phyloP scores from a whole-genome alignment of 2,888 invertebrate genomes.

The Clusia tigrina region DNA sequence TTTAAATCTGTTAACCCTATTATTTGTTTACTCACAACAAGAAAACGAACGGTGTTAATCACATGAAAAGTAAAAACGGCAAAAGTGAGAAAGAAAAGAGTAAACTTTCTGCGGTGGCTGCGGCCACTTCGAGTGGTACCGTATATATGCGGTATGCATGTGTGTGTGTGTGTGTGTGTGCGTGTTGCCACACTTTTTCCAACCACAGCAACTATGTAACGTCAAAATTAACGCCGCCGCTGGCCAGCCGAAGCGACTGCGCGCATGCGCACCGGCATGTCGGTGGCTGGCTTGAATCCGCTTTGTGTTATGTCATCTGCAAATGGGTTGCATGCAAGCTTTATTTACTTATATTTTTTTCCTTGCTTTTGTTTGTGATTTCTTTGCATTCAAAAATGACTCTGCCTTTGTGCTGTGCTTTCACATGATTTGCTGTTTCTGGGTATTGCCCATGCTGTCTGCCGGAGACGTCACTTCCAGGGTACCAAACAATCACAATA shows the following conservation, averaged over 20 bases:
- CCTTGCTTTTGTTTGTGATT: neutral
- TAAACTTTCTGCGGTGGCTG: too few species aligned
- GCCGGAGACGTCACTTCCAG: neutral
- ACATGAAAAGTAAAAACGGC: too few species aligned
- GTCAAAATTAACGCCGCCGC: neutral
- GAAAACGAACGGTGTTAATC: too few species aligned
- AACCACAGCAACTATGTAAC: neutral
- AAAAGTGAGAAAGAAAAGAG: too few species aligned
- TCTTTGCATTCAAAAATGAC: neutral
- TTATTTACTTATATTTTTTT: neutral
- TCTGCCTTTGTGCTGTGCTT: neutral
- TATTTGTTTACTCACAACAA: constrained; percentile 14
- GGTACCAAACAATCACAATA: neutral
- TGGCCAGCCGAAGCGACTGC: constrained; percentile 13
- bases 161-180: constrained; percentile 5
- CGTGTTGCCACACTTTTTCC: constrained; percentile 22
- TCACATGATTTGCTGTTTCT: neutral
- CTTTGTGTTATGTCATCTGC: constrained; percentile 39
- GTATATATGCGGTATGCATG: too few species aligned
- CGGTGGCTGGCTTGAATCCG: constrained; percentile 24
- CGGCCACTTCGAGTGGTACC: too few species aligned
- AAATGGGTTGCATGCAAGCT: constrained; percentile 24
- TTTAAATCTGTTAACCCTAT: constrained; percentile 38
- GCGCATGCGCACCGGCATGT: neutral
- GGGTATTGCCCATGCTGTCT: neutral